Conservation (phyloP, 2,888 invertebrate species). For the Megalurothrips usitatus region DNA sequence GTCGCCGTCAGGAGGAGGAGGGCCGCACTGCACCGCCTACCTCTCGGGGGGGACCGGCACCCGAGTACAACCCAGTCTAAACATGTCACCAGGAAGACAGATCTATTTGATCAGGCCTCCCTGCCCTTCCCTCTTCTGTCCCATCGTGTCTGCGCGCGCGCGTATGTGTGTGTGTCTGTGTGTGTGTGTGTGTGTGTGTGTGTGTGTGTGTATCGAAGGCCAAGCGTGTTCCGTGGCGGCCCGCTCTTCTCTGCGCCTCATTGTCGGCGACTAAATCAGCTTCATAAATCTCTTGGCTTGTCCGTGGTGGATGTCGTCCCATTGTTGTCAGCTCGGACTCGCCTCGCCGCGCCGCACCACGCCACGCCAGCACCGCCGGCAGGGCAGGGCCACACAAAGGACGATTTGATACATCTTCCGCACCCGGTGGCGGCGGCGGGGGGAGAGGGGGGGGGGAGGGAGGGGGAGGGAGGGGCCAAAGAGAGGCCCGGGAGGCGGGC, state of each 20-base stretch:
- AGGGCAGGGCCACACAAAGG: constrained; percentile 2
- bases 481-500: too few relatives aligned
- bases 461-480: neutral
- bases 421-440: neutral
- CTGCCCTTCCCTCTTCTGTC: neutral
- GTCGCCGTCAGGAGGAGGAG: too few relatives aligned
- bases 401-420: constrained; percentile 20
- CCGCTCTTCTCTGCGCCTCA: neutral
- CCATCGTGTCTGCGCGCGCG: too few relatives aligned
- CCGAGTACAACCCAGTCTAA: neutral
- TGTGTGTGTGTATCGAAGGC: too few relatives aligned
- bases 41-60: neutral
- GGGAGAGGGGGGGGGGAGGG: neutral
- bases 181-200: too few relatives aligned
- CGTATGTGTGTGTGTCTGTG: too few relatives aligned
- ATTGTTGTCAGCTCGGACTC: constrained; percentile 3
- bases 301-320: constrained; percentile 16
- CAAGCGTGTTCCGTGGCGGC: neutral
- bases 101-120: constrained; percentile 17
- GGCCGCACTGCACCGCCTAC: too few relatives aligned
- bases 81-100: constrained; percentile 22
- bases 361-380: neutral
- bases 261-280: constrained; percentile 24
- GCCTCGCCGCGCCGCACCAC: neutral
- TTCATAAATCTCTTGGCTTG: constrained; percentile 21